Base-by-base conservation (phyloP, 2,888 invertebrate genomes). In the Hypena proboscidalis region DNA sequence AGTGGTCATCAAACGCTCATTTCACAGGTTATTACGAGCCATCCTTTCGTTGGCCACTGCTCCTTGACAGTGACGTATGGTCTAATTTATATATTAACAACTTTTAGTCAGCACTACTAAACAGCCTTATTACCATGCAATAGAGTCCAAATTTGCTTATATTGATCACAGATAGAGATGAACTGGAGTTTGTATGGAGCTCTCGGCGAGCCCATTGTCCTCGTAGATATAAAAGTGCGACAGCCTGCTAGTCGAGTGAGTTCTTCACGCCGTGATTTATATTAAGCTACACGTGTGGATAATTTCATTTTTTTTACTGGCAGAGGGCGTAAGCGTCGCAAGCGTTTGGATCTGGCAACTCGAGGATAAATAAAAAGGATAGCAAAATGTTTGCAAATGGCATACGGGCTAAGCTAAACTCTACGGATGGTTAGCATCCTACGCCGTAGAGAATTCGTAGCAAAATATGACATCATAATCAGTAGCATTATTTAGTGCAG, bases 61-160 rank as follows among this genome's bases (percentile, higher is more conserved):
- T 58, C 52, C 51, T 58, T 76, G 88, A 87, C 88, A 86, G 77
- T 85, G 88, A 89, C 79, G 76, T 77, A 88, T 85, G 72, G 74
- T 82, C 80, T 82, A 86, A 87, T 87, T 86, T 85, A 80, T 78
- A 74, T 61, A 74, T 68, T 61, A 51, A 62, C 80, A 73, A 73
- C 48, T 54, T 58, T 73, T 62, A 55, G 48, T 59, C 31, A 65
- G 51, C 69, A 22, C 25, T 25, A 19, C n/a, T 30, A 54, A 59
- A 54, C 65, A 59, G 44, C 61, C 52, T 60, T 77, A 65, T 39
- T 1, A 20, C 44, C n/a, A 34, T 2, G 29, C 7, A 22, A 58
- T 77, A 84, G 68, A 70, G 80, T 53, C 47, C 23, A 72, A 52
- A 67, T 54, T 80, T 31, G 57, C 30, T 43, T 65, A 61, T 25